These are phyloP conservation scores for Chiloscyllium punctatum DNA, from an alignment of 2,797 vertebrate species.

Conservation along the genomic window DNA sequence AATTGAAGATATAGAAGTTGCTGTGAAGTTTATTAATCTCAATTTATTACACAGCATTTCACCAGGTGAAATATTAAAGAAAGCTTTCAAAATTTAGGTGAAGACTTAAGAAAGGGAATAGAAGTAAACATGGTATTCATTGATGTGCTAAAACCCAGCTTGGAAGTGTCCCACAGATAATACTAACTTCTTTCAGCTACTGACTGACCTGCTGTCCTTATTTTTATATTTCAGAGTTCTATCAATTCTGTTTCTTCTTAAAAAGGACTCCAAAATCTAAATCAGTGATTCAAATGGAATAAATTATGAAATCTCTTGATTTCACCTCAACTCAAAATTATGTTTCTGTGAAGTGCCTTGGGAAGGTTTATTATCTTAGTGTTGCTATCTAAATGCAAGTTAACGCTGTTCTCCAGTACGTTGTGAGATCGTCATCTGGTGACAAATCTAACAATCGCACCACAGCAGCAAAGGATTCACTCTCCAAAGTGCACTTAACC, in stretches of 20 bases:
- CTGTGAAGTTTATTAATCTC: neutral
- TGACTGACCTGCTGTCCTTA: neutral
- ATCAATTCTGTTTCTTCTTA: neutral
- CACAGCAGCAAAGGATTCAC: neutral
- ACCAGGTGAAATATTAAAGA: neutral
- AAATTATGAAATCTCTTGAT: neutral
- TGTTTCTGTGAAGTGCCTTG: neutral
- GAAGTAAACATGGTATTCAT: neutral
- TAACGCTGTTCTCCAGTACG: neutral
- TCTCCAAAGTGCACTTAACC: neutral
- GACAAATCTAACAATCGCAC: neutral
- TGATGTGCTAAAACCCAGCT: neutral
- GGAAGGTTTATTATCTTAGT: neutral
- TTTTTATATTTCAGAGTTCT: neutral
- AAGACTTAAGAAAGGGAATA: neutral
- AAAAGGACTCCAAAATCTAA: neutral
- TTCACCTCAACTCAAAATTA: neutral
- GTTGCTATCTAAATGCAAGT: neutral
- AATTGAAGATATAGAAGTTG: neutral
- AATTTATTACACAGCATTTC: neutral
- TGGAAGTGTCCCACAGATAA: neutral
- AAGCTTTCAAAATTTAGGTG: constrained; percentile 14
- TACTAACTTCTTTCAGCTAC: neutral
- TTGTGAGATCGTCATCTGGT: neutral
- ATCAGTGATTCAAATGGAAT: neutral